A percentile compares a stretch with the other conserved stretches of the same genome.
Conservation (phyloP, 2,113 vertebrate genomes). For the Poeciliopsis turrubarensis region DNA sequence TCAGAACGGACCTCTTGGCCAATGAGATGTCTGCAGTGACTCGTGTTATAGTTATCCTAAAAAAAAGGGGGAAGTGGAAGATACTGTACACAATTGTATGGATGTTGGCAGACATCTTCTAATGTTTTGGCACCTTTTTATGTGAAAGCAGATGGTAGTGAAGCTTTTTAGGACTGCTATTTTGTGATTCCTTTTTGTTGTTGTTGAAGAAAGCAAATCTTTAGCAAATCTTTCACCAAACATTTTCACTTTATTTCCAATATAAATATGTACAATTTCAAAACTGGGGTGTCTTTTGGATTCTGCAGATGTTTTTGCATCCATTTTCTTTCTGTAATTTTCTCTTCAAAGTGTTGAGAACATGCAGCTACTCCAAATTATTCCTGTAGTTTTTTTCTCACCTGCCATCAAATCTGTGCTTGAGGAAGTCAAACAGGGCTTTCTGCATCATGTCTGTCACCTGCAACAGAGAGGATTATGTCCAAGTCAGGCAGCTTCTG, state of each 20-base stretch:
- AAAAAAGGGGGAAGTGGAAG: not conserved
- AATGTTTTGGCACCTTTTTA: not conserved
- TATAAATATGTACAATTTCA: too few relatives aligned
- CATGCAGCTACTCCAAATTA: not conserved
- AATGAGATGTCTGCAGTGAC: slow-evolving; percentile 95
- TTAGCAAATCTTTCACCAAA: too few relatives aligned
- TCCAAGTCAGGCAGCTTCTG: not conserved
- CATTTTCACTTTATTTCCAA: too few relatives aligned
- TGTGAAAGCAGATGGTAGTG: too few relatives aligned
- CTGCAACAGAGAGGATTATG: slow-evolving; percentile 61
- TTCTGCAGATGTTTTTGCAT: not conserved
- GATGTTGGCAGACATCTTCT: not conserved
- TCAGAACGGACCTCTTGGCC: slow-evolving; percentile 94
- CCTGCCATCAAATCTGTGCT: slow-evolving; percentile 97
- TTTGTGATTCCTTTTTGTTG: too few relatives aligned
- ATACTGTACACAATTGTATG: not conserved
- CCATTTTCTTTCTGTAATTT: not conserved
- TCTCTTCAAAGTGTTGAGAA: not conserved
- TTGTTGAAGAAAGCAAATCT: too few relatives aligned
- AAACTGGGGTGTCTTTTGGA: too few relatives aligned
- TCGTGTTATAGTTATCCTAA: slow-evolving; percentile 95
- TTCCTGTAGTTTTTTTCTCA: slow-evolving; percentile 54
- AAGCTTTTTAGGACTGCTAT: not conserved
- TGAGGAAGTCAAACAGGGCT: slow-evolving; percentile 95
- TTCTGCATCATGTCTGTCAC: slow-evolving; percentile 99